Percentiles rank a stretch among this genome's conserved stretches.
phyloP scores from a whole-genome alignment of 1,140 invertebrate species.

The Dufourea novaeangliae region DNA sequence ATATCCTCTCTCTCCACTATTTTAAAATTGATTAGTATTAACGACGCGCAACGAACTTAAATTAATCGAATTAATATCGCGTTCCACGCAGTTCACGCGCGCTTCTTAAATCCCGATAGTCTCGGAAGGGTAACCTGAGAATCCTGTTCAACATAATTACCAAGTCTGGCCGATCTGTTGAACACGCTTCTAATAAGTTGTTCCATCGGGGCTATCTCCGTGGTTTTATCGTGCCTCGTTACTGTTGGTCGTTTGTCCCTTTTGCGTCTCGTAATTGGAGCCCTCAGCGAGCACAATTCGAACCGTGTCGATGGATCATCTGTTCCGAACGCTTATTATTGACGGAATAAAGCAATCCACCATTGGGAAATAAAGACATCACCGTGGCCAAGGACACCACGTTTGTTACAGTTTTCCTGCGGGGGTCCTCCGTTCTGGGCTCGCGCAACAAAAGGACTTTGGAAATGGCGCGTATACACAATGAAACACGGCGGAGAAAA shows the following conservation, averaged over 20 bases:
- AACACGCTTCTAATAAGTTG: constrained; percentile 3
- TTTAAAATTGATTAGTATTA: not conserved
- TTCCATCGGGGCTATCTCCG: not conserved
- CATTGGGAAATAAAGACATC: not conserved
- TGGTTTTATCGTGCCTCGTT: not conserved
- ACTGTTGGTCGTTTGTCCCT: not conserved
- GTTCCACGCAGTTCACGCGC: not conserved
- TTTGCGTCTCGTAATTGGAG: not conserved
- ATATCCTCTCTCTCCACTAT: not conserved
- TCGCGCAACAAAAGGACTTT: constrained; percentile 2
- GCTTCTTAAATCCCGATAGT: not conserved
- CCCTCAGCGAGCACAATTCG: not conserved
- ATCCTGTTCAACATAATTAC: not conserved
- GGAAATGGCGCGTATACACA: not conserved
- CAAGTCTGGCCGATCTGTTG: not conserved
- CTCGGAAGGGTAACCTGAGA: constrained; percentile 1
- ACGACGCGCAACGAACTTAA: not conserved
- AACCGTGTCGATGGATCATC: not conserved
- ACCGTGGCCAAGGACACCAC: not conserved
- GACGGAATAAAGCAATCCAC: too few relatives aligned
- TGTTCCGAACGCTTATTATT: not conserved
- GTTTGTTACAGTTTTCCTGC: constrained; percentile 33
- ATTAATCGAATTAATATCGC: not conserved
- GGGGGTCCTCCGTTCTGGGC: not conserved
- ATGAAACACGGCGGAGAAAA: constrained; percentile 20